A percentile compares a stretch with the other conserved stretches of the same genome.
Evolutionary conservation across 1,140 invertebrate genomes (phyloP).

Genomic region (Rhyzopertha dominica): DNA sequence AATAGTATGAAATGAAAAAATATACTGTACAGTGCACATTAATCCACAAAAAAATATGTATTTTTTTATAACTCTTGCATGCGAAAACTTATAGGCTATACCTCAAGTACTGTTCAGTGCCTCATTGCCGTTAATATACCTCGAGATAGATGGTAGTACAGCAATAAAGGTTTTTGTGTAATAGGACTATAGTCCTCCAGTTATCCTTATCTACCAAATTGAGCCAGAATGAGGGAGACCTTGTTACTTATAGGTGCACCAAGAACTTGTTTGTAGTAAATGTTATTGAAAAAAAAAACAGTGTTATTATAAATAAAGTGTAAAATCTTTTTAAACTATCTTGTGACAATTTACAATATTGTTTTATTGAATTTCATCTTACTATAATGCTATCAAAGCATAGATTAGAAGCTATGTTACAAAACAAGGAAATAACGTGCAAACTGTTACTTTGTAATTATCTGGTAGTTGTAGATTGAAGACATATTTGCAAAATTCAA

Average conservation of each 20-base stretch:
- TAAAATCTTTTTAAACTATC: constrained; percentile 12
- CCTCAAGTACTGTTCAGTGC: too few species aligned
- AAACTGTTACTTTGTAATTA: constrained; percentile 10
- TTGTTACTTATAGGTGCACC: constrained; percentile 12
- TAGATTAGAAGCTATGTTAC: constrained; percentile 5
- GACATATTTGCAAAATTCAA: constrained; percentile 12
- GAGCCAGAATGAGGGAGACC: constrained; percentile 14
- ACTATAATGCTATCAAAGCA: constrained; percentile 3
- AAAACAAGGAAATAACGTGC: constrained; percentile 12
- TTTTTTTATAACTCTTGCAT: too few species aligned
- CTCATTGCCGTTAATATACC: too few species aligned
- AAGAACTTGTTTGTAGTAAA: constrained; percentile 12
- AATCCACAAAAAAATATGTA: too few species aligned
- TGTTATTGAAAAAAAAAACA: constrained; percentile 9
- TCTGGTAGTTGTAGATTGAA: constrained; percentile 13
- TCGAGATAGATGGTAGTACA: too few species aligned
- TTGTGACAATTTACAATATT: constrained; percentile 10
- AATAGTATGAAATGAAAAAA: too few species aligned
- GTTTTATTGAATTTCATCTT: constrained; percentile 8
- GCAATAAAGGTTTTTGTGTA: too few species aligned
- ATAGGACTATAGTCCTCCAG: too few species aligned
- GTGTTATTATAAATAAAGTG: constrained; percentile 16
- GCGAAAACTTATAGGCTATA: too few species aligned
- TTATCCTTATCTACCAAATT: too few species aligned
- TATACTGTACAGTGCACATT: too few species aligned